These are phyloP conservation scores for Dipus sagitta DNA, from an alignment of 2,797 vertebrate genomes.

Conservation along the genomic window DNA sequence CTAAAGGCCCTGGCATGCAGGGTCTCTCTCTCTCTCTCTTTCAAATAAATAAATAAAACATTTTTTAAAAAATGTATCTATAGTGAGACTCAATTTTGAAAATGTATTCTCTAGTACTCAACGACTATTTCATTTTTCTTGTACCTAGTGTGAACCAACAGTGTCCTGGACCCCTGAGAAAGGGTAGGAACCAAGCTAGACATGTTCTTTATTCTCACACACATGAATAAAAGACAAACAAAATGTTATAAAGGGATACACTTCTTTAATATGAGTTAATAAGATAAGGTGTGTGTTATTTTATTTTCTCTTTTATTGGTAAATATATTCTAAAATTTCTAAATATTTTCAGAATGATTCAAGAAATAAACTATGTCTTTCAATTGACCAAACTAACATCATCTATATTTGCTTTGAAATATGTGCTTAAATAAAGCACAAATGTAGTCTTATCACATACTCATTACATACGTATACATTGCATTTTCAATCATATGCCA, in stretches of 20 bases:
- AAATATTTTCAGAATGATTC: slow-evolving; percentile 57
- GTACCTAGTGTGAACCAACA: slow-evolving; percentile 27
- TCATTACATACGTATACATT: slow-evolving; percentile 25
- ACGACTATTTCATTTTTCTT: slow-evolving; percentile 19
- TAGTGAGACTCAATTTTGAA: neutral
- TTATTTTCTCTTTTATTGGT: slow-evolving; percentile 53
- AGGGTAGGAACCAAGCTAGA: slow-evolving; percentile 11
- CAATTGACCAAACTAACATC: slow-evolving; percentile 33
- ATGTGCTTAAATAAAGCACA: slow-evolving; percentile 48
- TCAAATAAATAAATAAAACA: slow-evolving; percentile 5
- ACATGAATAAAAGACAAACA: slow-evolving; percentile 54
- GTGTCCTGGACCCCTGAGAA: neutral
- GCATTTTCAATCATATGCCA: slow-evolving; percentile 43
- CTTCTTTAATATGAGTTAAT: slow-evolving; percentile 54
- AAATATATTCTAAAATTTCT: slow-evolving; percentile 50
- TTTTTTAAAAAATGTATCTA: slow-evolving; percentile 21
- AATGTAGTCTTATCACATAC: slow-evolving; percentile 35
- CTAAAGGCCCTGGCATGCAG: no score
- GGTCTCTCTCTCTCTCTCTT: no score
- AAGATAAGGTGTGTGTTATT: slow-evolving; percentile 60
- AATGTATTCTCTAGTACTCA: slow-evolving; percentile 21
- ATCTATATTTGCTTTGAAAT: slow-evolving; percentile 47
- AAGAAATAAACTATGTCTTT: slow-evolving; percentile 59
- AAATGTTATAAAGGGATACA: slow-evolving; percentile 29
- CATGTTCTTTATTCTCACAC: slow-evolving; percentile 33